phyloP scores from a whole-genome alignment of 2,888 invertebrate genomes.

The Dasypolia templi region DNA sequence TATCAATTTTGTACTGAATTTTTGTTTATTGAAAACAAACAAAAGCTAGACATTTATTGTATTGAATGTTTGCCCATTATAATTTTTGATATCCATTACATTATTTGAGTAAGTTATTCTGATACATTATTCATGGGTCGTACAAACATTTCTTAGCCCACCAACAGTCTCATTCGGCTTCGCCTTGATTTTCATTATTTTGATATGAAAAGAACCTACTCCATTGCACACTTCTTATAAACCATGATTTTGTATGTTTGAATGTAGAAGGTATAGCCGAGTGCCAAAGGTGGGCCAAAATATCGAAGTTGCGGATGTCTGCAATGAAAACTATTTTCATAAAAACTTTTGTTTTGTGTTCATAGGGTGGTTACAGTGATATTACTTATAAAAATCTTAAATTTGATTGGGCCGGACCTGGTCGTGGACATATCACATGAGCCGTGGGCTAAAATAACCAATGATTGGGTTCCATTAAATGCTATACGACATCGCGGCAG shows the following conservation, averaged over 20 bases:
- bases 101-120: conserved; percentile 10
- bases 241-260: not conserved
- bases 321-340: not conserved
- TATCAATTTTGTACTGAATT: conserved; percentile 8
- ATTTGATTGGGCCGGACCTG: not conserved
- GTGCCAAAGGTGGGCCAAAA: too few species aligned
- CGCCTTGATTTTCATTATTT: not conserved
- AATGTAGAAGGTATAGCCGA: too few species aligned
- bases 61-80: conserved; percentile 11
- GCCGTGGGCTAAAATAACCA: not conserved
- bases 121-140: not conserved
- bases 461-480: not conserved
- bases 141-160: not conserved
- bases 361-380: too few species aligned
- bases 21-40: conserved; percentile 28
- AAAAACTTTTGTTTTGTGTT: not conserved
- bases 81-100: conserved; percentile 16
- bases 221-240: not conserved
- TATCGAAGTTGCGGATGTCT: too few species aligned
- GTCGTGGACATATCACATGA: not conserved
- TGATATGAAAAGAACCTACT: not conserved
- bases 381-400: too few species aligned
- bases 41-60: conserved; percentile 9
- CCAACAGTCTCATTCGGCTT: not conserved
- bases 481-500: not conserved